Percentiles rank a stretch among this genome's conserved stretches.
Conservation (phyloP, 2,113 vertebrate genomes). For the Okapia johnstoni region DNA sequence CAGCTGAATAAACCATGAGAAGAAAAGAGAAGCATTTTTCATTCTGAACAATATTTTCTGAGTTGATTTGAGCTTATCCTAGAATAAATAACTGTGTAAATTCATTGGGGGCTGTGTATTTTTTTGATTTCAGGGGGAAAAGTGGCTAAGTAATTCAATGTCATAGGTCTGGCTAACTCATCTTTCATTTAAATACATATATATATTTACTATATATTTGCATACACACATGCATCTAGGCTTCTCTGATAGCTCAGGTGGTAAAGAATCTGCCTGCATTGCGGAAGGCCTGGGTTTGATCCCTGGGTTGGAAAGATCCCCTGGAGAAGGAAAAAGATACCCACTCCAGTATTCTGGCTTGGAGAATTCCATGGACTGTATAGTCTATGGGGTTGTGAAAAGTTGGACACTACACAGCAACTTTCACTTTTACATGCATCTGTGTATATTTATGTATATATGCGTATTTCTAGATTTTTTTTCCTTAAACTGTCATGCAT, state of each 20-base stretch:
- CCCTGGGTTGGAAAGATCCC: neutral
- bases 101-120: neutral
- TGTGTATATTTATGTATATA: neutral
- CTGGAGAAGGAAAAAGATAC: neutral
- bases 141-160: neutral
- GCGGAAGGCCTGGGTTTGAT: neutral
- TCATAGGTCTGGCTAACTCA: neutral
- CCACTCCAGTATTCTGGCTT: neutral
- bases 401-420: neutral
- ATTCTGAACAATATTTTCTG: constrained; percentile 34
- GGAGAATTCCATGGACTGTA: neutral
- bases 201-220: neutral
- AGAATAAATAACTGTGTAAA: neutral
- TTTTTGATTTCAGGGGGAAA: neutral
- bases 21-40: constrained; percentile 2
- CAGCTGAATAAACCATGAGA: neutral
- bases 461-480: neutral
- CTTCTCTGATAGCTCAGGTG: neutral
- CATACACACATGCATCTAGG: neutral
- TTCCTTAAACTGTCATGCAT: neutral
- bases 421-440: neutral
- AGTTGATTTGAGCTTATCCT: constrained; percentile 31
- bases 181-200: neutral
- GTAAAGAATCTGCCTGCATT: neutral
- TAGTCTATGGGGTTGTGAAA: neutral